Base-by-base conservation (phyloP, 2,888 invertebrate genomes). In the Diadromus collaris region DNA sequence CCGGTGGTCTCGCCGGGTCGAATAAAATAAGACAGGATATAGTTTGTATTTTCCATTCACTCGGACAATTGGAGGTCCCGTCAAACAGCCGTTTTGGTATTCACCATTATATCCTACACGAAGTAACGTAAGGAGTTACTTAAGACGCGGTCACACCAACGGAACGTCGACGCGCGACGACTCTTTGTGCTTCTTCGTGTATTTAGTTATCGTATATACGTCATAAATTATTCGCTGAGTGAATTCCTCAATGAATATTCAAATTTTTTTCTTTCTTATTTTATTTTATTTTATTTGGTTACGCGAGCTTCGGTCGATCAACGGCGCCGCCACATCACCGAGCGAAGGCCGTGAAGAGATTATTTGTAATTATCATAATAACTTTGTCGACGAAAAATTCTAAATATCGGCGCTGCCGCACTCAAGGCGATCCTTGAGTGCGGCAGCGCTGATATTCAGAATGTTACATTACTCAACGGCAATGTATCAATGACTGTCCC, bases 211-310 rank as follows among this genome's bases (percentile, higher is more conserved):
- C 56, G 79, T 74, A 63, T 76, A 79, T 76, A 69, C 76, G 73
- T 74, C 76, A 80, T 76, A 80, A 80, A 80, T 80, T 80, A 80
- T 65, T 70, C 70, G 79, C 46, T 63, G 76, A 80, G 76, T 80
- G 76, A 80, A 80, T 77, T 80, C 76, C 56, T 69, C 56, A 74
- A 80, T 80, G 79, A 80, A 80, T 80, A 77, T 79, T 79, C 79
- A 80, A 80, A 73, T 76, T 76, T 79, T 71, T 58, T 67, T 64
- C 19, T 24, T 24, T n/a, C n/a, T n/a, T n/a, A n/a, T n/a, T n/a
- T n/a, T 63, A 7, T 38, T 63, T 44, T 10, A 27, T 63, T 63
- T 63, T 44, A 21, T 19, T 41, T 32, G 65, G 64, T 67, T 68
- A 73, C 72, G 69, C 51, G 69, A 76, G 65, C 70, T 70, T 77